A percentile compares a stretch with the other conserved stretches of the same genome.
phyloP scores from a whole-genome alignment of 2,888 invertebrate species.

The Lacanobia oleracea region DNA sequence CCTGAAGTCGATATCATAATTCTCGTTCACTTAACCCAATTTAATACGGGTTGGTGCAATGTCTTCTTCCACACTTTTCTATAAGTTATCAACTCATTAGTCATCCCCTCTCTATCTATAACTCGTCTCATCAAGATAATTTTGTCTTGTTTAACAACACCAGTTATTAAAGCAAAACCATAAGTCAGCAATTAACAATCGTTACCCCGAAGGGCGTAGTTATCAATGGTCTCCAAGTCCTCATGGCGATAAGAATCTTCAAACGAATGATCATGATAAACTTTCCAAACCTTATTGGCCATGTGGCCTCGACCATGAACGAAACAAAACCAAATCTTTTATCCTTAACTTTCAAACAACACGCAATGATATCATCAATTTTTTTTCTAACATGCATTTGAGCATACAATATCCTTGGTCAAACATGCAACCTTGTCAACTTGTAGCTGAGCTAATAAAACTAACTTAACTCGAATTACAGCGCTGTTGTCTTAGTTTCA shows the following conservation, averaged over 20 bases:
- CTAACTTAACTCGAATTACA: constrained; percentile 27
- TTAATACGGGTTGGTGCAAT: too few relatives aligned
- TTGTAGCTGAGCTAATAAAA: constrained; percentile 26
- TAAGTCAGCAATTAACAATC: too few relatives aligned
- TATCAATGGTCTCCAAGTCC: neutral
- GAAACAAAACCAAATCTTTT: constrained; percentile 8
- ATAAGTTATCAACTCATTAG: too few relatives aligned
- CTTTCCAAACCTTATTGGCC: neutral
- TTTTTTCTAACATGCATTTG: constrained; percentile 13
- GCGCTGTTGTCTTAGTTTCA: constrained; percentile 8
- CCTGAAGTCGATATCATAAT: too few relatives aligned
- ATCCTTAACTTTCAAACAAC: neutral
- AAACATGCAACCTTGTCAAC: constrained; percentile 14
- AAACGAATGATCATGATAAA: neutral
- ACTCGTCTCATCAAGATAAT: too few relatives aligned
- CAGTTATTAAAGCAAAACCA: too few relatives aligned
- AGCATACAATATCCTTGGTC: neutral
- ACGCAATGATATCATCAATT: constrained; percentile 6
- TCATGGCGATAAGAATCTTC: neutral
- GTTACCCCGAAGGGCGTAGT: too few relatives aligned
- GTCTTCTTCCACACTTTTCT: too few relatives aligned
- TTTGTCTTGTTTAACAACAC: too few relatives aligned
- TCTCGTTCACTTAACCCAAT: too few relatives aligned
- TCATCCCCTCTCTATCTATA: too few relatives aligned
- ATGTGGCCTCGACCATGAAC: neutral